Evolutionary conservation across 2,888 invertebrate genomes (phyloP), one percentile per base, ranked within the genome.

Genomic region (Leptinotarsa rubiginosa): DNA sequence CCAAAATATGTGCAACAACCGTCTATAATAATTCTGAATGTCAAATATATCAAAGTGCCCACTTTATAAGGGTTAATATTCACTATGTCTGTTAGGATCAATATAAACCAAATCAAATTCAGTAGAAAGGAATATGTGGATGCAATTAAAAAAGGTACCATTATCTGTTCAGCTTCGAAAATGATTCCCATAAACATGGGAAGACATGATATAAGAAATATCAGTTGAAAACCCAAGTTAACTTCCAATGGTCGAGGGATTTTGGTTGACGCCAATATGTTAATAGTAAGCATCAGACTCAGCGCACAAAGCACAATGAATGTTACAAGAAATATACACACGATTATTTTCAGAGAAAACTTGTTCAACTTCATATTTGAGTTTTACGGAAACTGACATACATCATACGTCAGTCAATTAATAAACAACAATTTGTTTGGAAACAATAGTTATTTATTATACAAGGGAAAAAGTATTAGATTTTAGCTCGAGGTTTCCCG

Each of bases 211-310:
- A 74, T 67, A 5, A 76, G 50, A 16, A 74, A 74, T 18, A 76
- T 72, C 47, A 68, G 67, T 67, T 76, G 76, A 65, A 65, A 72
- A 16, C 31, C 70, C 47, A 74, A 16, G 56, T 76, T 72, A 15
- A 76, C 31, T 49, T 70, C 56, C 3, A 72, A 13, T 0, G 69
- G 41, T 16, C 72, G 72, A n/a, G 56, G 65, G 4, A 68, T 50
- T 20, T 71, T 20, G 16, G 20, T 20, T 13, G 52, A 18, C 16
- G 47, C n/a, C n/a, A 70, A 50, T 47, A 67, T n/a, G 16, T 50
- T 70, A 4, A 50, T 52, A 69, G 67, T 65, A 64, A 54, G 69
- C 4, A 59, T 18, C n/a, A 72, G n/a, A 50, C 70, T 70, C 22
- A 69, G 7, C 12, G 59, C 16, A 65, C 74, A 74, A 16, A 49